A percentile compares a stretch with the other conserved stretches of the same genome.
phyloP scores from a whole-genome alignment of 2,888 invertebrate species.

The Philereme transversata region DNA sequence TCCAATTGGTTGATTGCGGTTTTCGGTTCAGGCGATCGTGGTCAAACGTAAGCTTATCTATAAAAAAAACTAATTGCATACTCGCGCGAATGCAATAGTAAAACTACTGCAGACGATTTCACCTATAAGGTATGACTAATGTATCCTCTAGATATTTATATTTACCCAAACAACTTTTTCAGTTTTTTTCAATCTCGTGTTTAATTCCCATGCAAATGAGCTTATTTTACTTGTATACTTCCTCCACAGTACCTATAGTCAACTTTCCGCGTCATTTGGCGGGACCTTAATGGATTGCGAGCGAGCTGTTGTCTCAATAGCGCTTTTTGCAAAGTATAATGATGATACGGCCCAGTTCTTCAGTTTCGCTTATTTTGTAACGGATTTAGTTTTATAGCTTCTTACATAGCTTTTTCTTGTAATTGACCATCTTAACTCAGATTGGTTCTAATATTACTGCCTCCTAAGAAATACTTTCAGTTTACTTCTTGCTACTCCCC shows the following conservation, averaged over 20 bases:
- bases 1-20: too few relatives aligned
- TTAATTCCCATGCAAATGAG: conserved; percentile 27
- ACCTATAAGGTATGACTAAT: too few relatives aligned
- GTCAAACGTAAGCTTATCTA: too few relatives aligned
- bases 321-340: conserved; percentile 63
- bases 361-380: conserved; percentile 38
- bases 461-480: background rate
- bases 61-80: too few relatives aligned
- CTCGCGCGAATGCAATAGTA: too few relatives aligned
- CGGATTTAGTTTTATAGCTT: background rate
- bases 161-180: too few relatives aligned
- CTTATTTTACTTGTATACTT: conserved; percentile 18
- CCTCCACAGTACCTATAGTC: conserved; percentile 46
- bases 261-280: conserved; percentile 79
- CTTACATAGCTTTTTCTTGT: conserved; percentile 1
- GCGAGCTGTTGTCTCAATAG: conserved; percentile 68
- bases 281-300: conserved; percentile 77
- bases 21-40: too few relatives aligned
- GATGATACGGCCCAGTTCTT: conserved; percentile 52
- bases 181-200: background rate
- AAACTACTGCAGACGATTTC: too few relatives aligned
- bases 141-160: too few relatives aligned
- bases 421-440: background rate
- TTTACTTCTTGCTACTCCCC: too few relatives aligned
- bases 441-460: background rate